Conservation (phyloP, 1,140 invertebrate species). For the Diuraphis noxia region DNA sequence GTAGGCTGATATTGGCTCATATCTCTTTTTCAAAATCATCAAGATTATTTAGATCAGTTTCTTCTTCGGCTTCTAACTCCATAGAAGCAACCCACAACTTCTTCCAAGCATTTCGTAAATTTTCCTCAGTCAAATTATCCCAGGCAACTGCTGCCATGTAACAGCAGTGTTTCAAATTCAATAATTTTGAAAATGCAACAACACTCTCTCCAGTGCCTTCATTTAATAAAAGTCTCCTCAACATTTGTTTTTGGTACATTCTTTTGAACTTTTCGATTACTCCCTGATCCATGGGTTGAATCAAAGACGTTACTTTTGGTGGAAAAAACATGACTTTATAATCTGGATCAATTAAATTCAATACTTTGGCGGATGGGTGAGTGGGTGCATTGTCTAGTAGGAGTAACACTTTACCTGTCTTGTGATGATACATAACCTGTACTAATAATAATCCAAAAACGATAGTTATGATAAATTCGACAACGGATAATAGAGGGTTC, state of each 20-base stretch:
- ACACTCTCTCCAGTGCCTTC: not conserved
- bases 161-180: not conserved
- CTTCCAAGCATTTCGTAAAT: constrained; percentile 51
- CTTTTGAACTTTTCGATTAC: not conserved
- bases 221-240: not conserved
- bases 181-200: constrained; percentile 11
- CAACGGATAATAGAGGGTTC: no score
- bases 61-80: constrained; percentile 22
- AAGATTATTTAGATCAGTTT: constrained; percentile 30
- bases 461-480: no score
- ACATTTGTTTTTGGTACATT: not conserved
- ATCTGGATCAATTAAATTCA: not conserved
- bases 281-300: not conserved
- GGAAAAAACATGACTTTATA: not conserved
- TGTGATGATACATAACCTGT: no score
- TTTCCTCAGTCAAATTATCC: not conserved
- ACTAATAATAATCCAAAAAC: no score
- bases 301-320: not conserved
- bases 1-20: not conserved
- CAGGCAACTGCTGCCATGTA: not conserved
- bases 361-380: not conserved
- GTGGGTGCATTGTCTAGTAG: not conserved
- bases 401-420: not conserved
- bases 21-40: constrained; percentile 20
- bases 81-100: constrained; percentile 53